A percentile compares a stretch with the other conserved stretches of the same genome.
Evolutionary conservation across 2,113 vertebrate species (phyloP).

Genomic region (Myrmecobius fasciatus): DNA sequence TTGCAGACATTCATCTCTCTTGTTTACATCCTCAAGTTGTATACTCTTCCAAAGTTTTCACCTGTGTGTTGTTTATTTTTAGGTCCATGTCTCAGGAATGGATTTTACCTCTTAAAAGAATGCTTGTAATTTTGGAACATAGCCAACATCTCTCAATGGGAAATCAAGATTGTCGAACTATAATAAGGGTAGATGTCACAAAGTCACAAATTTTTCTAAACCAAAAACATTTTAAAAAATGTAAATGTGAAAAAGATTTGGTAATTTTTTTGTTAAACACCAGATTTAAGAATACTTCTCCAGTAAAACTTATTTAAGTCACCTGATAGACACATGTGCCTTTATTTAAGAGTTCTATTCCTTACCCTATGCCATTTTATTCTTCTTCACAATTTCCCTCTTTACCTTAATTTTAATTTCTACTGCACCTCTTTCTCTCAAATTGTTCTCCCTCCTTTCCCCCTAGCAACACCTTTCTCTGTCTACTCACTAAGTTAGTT

Average conservation of each 20-base stretch:
- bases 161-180: not conserved
- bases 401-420: not conserved
- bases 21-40: not conserved
- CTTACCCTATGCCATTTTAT: not conserved
- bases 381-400: not conserved
- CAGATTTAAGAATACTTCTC: not conserved
- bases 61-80: not conserved
- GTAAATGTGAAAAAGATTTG: not conserved
- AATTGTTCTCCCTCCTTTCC: not conserved
- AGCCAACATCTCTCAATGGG: not conserved
- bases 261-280: not conserved
- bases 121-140: not conserved
- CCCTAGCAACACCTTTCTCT: not conserved
- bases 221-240: not conserved
- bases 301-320: not conserved
- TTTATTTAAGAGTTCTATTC: not conserved
- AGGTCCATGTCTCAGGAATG: not conserved
- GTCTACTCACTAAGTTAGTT: not conserved
- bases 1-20: not conserved
- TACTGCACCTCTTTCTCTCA: not conserved
- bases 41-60: not conserved
- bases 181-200: not conserved
- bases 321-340: not conserved
- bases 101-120: not conserved
- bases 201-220: not conserved